Base-by-base conservation (phyloP, 2,888 invertebrate genomes). In the Cephus rjabovi region DNA sequence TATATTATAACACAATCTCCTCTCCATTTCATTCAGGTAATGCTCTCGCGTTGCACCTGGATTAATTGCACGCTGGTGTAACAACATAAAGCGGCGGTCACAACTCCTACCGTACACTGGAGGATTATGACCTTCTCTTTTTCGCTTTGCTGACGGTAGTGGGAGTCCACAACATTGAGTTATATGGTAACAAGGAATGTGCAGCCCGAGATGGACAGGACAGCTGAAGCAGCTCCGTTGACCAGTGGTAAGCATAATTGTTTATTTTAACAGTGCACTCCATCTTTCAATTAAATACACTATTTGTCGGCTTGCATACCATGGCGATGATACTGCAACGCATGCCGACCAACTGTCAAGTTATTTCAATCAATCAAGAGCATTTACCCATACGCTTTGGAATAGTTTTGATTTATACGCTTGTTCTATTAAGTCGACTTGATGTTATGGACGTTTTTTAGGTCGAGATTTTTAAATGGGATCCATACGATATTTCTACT, bases 191-290 rank as follows among this genome's bases (percentile, higher is more conserved):
- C 56, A 23, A 56, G 56, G 9, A 56, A 9, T 56, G 56, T 9
- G 6, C 56, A 69, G 71, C 75, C 68, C 34, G 77, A 73, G 79
- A 75, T 37, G 12, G 79, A 78, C 76, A 81, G 79, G 75, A 80
- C 79, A 69, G 76, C 75, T 68, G 82, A 81, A 40, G 79, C 79
- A 69, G 81, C 80, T 71, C 80, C 81, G 68, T 79, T 82, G 35
- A 82, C 81, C 56, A 82, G 81, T 74, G 82, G 82, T 82, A 77
- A 82, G 82, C 71, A n/a, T 69, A 76, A 69, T 34, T 30, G n/a
- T 30, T 12, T 70, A 40, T 12, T 71, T 34, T 11, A 37, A 23
- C n/a, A 30, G 35, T 15, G 35, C 33, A 23, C n/a, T 33, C 12
- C 23, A 35, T 34, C 30, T n/a, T 12, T 34, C 74, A 30, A 74